Evolutionary conservation across 1,140 invertebrate genomes (phyloP).

Genomic region (Formica exsecta): DNA sequence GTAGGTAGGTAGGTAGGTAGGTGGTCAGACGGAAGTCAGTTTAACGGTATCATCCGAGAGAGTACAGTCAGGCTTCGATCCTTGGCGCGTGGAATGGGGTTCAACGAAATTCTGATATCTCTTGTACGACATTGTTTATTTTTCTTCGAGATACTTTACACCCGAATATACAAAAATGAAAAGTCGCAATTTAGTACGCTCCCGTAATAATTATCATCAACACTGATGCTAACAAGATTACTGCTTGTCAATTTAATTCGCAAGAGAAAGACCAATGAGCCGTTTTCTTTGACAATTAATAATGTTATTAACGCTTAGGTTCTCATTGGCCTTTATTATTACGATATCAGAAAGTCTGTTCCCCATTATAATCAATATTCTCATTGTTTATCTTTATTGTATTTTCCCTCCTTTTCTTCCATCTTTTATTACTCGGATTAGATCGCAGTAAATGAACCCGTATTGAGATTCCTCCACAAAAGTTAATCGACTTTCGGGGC

Average conservation of each 20-base stretch:
- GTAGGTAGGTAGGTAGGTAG: conserved; percentile 84
- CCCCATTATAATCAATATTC: not conserved
- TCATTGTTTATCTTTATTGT: conserved; percentile 2
- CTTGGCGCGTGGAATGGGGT: conserved; percentile 68
- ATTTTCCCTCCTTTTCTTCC: too few species aligned
- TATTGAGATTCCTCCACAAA: conserved; percentile 16
- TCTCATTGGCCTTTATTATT: not conserved
- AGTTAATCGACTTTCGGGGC: conserved; percentile 41
- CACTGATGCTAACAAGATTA: not conserved
- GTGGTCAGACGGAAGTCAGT: conserved; percentile 84
- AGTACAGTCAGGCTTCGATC: conserved; percentile 66
- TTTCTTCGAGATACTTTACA: not conserved
- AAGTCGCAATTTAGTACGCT: not conserved
- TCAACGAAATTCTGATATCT: conserved; percentile 70
- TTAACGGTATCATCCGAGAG: conserved; percentile 82
- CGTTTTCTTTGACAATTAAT: not conserved
- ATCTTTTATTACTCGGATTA: not conserved
- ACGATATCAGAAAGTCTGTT: not conserved
- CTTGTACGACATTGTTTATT: conserved; percentile 18
- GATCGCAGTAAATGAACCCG: not conserved
- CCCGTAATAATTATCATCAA: not conserved
- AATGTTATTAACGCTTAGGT: not conserved
- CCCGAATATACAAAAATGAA: not conserved
- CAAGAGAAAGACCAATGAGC: not conserved
- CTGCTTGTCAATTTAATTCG: not conserved